Conservation (phyloP, 2,113 vertebrate genomes). For the Todiramphus chloris region DNA sequence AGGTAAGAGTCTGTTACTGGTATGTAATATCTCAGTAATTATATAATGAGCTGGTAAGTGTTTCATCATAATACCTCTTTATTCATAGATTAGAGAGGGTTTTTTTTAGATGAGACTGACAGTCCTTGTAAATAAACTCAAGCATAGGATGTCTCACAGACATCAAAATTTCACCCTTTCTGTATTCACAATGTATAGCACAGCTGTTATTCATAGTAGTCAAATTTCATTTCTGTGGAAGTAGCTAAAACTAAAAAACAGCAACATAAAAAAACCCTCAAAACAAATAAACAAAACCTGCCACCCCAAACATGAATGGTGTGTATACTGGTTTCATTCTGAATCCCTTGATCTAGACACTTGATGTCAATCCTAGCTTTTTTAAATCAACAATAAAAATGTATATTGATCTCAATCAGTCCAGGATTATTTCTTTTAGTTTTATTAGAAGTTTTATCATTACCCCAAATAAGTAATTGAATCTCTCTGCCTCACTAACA, state of each 20-base stretch:
- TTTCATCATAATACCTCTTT: background rate
- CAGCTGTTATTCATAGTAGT: background rate
- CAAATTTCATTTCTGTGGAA: background rate
- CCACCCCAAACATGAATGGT: background rate
- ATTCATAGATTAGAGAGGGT: background rate
- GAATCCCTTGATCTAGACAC: background rate
- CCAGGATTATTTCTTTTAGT: background rate
- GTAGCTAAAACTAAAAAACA: background rate
- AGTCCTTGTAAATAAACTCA: background rate
- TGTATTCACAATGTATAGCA: background rate
- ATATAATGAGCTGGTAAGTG: background rate
- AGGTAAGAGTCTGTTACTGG: background rate
- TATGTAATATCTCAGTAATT: background rate
- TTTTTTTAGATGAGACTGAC: background rate
- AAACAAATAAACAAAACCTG: background rate
- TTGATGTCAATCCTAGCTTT: background rate
- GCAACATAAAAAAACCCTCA: background rate
- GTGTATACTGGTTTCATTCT: background rate
- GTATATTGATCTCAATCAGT: background rate
- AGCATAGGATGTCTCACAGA: background rate
- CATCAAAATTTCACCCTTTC: background rate
- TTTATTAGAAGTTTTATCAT: background rate
- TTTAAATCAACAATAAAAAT: background rate
- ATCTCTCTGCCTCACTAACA: background rate
- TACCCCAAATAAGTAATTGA: background rate